Percentiles rank a stretch among this genome's conserved stretches.
These are phyloP conservation scores for Trachops cirrhosus DNA, from an alignment of 2,797 vertebrate genomes.

Conservation along the genomic window DNA sequence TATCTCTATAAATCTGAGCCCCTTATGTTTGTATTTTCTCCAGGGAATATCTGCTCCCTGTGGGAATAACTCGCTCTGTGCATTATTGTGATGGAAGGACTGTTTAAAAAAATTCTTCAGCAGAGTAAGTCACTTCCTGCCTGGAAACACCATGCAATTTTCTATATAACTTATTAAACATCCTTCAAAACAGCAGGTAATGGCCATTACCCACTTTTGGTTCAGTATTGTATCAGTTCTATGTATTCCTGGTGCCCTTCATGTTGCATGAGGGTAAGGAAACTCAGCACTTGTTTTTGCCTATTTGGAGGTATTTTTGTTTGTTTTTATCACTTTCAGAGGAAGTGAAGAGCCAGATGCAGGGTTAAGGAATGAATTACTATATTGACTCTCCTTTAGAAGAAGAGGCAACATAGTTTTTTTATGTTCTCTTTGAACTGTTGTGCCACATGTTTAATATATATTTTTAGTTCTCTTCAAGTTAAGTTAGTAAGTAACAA, in stretches of 20 bases:
- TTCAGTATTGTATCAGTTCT: slow-evolving; percentile 5
- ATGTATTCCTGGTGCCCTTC: slow-evolving; percentile 6
- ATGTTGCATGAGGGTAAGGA: neutral
- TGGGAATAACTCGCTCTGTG: neutral
- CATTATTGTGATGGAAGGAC: neutral
- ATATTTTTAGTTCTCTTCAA: slow-evolving; percentile 1
- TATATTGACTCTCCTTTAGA: neutral
- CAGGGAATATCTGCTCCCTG: neutral
- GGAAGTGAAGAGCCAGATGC: neutral
- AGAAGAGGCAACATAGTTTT: neutral
- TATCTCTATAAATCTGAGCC: neutral
- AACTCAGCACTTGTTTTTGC: neutral
- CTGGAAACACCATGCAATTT: neutral
- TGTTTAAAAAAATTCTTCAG: neutral
- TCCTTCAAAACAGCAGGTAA: neutral
- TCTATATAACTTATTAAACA: slow-evolving; percentile 4
- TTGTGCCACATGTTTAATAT: neutral
- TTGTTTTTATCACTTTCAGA: slow-evolving; percentile 29
- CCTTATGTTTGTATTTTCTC: neutral
- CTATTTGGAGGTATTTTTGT: neutral
- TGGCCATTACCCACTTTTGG: neutral
- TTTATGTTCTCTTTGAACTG: neutral
- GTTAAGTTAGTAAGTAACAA: neutral
- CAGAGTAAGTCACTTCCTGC: neutral
- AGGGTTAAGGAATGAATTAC: neutral